Evolutionary conservation across 1,140 invertebrate species (phyloP), one percentile per base, ranked within the genome.

Genomic region (Euura saliciscinereae): DNA sequence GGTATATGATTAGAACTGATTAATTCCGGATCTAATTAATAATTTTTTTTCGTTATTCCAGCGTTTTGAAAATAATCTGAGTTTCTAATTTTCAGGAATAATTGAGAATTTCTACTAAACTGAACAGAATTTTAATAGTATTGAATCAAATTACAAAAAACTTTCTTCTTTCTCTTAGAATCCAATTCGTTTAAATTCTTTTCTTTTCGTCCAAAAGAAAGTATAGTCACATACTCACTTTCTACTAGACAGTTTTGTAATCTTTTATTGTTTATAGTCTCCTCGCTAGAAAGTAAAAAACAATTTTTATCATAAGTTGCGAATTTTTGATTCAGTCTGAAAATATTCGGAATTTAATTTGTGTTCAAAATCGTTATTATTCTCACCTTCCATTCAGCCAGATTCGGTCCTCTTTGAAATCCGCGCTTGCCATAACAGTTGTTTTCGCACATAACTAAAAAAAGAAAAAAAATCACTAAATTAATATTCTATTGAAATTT

Each of bases 391-490:
- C 94, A 90, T 99, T 99, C 11, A 99, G 84, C 96, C 96, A 98
- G 78, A 99, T 93, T 81, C 88, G 88, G 86, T 98, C 93, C 79
- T 92, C 87, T 72, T 87, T 89, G 79, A 98, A 97, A 8, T 89
- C 83, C 66, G 92, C 87, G 79, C 92, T 92, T 3, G 91, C 89
- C 80, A 92, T 91, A 4, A 98, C 91, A 59, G 96, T 96, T 69
- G 98, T 99, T 88, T 94, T 97, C 11, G 97, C 93, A 85, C 93
- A 93, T 90, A 99, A 92, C 93, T 97, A 77, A 28, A 79, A 79
- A 85, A 85, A 77, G 75, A 65, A 45, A 28, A 28, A 28, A 28
- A 28, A 28, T 28, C 28, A 28, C 28, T 28, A 28, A 28, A 28
- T 28, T 28, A 28, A 74, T 74, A 65, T 11, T 59, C 11, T 59